Evolutionary conservation across 2,113 vertebrate species (phyloP), one percentile per base, ranked within the genome.

Genomic region (Apeltes quadracus): DNA sequence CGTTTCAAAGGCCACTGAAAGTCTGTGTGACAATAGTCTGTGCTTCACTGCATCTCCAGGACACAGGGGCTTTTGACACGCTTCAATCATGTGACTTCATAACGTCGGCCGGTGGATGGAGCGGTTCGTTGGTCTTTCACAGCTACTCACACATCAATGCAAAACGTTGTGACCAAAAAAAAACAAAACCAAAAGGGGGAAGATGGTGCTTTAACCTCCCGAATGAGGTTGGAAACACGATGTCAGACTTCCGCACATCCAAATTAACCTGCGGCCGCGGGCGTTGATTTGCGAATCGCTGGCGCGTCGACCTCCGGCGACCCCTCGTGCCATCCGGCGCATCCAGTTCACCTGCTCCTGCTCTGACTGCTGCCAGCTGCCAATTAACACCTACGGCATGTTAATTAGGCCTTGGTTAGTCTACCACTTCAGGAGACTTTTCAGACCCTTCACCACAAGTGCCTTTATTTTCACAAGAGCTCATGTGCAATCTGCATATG

Each of bases 321-420:
- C 88, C 88, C 81, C 75, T 76, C 39, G 44, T 79, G 86, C 87
- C 75, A 75, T 88, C 89, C 83, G 84, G 75, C 51, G 67, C 81
- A 77, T 79, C 75, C 20, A 76, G 84, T 87, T 89, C 91, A 91
- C 90, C 90, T 92, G 88, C 88, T 86, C 54, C 79, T 56, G 87
- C 91, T 87, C 83, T 90, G 86, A 88, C 85, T 83, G 84, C 87
- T 82, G 85, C 85, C 87, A 87, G 88, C 87, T 83, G 88, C 89
- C 89, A 91, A 91, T 92, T 93, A 93, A 93, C 93, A 93, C 93
- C 92, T 93, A 87, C 85, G 85, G 89, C 89, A 92, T 86, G 84
- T 88, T 94, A 93, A 94, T 93, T 77, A 92, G 90, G 86, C 90
- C 74, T 75, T 86, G 83, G 85, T n/a, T n/a, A 90, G 89, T 82